phyloP scores from a whole-genome alignment of 1,140 invertebrate species.

The Chelonus insularis region DNA sequence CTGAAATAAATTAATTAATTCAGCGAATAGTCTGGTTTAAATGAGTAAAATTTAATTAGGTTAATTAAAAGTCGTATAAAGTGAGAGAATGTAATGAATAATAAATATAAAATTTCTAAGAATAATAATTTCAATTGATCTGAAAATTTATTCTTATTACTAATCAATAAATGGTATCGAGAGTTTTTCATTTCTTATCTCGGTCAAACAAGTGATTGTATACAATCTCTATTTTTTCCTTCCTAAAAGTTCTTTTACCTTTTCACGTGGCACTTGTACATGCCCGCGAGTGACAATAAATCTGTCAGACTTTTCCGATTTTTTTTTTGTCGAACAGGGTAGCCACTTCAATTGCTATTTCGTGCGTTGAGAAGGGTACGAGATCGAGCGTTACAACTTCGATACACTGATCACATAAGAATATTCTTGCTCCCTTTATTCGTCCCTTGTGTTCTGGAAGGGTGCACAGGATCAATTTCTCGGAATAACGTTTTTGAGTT shows the following conservation, averaged over 20 bases:
- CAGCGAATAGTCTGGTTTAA: too few relatives aligned
- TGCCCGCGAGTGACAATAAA: slow-evolving; percentile 24
- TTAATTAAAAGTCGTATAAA: too few relatives aligned
- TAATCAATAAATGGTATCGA: too few relatives aligned
- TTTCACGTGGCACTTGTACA: slow-evolving; percentile 1
- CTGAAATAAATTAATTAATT: too few relatives aligned
- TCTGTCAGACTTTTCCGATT: slow-evolving; percentile 16
- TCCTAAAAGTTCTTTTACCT: too few relatives aligned
- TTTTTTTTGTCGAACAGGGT: slow-evolving; percentile 8
- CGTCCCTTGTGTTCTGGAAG: slow-evolving; percentile 1
- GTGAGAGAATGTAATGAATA: too few relatives aligned
- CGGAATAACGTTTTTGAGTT: slow-evolving; percentile 4
- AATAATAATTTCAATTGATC: too few relatives aligned
- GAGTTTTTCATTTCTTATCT: slow-evolving; percentile 46
- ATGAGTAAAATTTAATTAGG: too few relatives aligned
- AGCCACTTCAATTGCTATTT: slow-evolving; percentile 11
- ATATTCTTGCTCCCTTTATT: background rate
- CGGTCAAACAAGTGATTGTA: slow-evolving; percentile 46
- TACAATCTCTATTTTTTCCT: too few relatives aligned
- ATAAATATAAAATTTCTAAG: slow-evolving; percentile 19
- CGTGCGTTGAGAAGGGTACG: background rate
- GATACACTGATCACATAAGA: slow-evolving; percentile 9
- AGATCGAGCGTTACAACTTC: background rate
- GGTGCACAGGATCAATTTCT: slow-evolving; percentile 2
- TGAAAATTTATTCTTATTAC: too few relatives aligned